Conservation (phyloP, 2,888 invertebrate species). For the Melanargia galathea region DNA sequence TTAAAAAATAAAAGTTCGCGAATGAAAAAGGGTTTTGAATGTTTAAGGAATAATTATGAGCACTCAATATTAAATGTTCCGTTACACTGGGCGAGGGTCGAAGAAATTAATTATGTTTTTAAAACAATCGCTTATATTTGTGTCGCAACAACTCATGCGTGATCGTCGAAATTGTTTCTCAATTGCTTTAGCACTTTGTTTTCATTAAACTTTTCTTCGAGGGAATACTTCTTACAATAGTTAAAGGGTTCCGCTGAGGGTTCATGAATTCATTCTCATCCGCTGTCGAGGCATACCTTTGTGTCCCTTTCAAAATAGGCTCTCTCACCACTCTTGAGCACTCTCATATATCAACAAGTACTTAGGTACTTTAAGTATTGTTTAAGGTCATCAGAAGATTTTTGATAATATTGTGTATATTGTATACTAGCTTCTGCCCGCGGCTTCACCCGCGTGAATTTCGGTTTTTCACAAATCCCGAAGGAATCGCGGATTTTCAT, state of each 20-base stretch:
- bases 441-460: no score
- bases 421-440: no score
- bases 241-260: slow-evolving; percentile 40
- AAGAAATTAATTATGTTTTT: slow-evolving; percentile 80
- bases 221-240: slow-evolving; percentile 46
- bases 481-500: no score
- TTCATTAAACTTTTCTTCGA: slow-evolving; percentile 72
- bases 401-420: neutral
- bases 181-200: slow-evolving; percentile 78
- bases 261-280: slow-evolving; percentile 37
- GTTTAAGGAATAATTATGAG: slow-evolving; percentile 80
- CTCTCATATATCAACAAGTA: neutral
- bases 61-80: slow-evolving; percentile 82
- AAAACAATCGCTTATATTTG: slow-evolving; percentile 81
- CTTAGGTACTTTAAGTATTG: neutral
- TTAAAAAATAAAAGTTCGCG: slow-evolving; percentile 67
- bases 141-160: slow-evolving; percentile 77
- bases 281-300: slow-evolving; percentile 33
- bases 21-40: slow-evolving; percentile 72
- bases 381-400: neutral
- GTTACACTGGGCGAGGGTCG: slow-evolving; percentile 73
- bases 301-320: slow-evolving; percentile 23
- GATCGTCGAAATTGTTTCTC: slow-evolving; percentile 78
- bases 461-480: no score
- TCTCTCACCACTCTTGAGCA: slow-evolving; percentile 14